Conservation (phyloP, 2,113 vertebrate species). For the Zootoca vivipara region DNA sequence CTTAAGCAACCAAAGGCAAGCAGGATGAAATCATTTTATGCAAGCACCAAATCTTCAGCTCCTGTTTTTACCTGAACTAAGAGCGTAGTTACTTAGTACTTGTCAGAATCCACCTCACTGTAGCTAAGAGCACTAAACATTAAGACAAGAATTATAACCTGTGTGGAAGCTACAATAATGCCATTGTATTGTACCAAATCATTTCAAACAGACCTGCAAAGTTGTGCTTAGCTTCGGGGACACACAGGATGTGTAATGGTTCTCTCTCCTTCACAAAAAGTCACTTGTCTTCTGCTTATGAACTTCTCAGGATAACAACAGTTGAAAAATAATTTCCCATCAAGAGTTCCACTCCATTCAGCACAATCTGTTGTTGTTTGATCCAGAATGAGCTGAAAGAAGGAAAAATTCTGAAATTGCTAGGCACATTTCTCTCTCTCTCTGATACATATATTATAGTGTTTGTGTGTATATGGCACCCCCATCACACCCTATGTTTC, state of each 20-base stretch:
- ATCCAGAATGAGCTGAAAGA: neutral
- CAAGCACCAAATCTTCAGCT: neutral
- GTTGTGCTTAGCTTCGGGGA: neutral
- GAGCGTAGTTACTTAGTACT: neutral
- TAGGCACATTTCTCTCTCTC: neutral
- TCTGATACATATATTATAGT: no score
- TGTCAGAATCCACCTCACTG: neutral
- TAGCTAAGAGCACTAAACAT: neutral
- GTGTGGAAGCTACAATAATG: constrained; percentile 3
- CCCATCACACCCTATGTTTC: no score
- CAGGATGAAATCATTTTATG: neutral
- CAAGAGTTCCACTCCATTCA: neutral
- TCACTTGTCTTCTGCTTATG: neutral
- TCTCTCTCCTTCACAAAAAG: constrained; percentile 1
- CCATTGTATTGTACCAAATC: neutral
- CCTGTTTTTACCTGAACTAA: neutral
- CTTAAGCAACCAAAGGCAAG: neutral
- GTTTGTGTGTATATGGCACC: no score
- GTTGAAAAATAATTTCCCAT: neutral
- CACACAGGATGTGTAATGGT: neutral
- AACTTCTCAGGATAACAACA: neutral
- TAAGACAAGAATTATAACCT: constrained; percentile 21
- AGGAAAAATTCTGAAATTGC: neutral
- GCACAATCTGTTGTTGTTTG: neutral
- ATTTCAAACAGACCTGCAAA: constrained; percentile 6